Evolutionary conservation across 2,113 vertebrate genomes (phyloP).

Genomic region (Odocoileus virginianus): DNA sequence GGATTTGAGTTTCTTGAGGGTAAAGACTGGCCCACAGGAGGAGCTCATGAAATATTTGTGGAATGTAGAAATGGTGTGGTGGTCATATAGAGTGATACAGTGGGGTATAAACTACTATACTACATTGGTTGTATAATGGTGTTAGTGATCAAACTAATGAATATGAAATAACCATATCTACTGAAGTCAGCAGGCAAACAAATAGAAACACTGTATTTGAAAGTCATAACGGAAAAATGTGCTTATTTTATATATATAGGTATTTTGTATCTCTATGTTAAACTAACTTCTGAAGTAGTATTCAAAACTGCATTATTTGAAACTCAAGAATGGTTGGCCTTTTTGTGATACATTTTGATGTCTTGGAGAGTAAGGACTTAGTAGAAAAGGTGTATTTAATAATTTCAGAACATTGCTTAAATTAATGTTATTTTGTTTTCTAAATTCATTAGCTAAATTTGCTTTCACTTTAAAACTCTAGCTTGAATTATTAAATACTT

Average conservation of each 20-base stretch:
- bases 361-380: neutral
- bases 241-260: neutral
- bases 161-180: neutral
- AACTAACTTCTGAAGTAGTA: neutral
- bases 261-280: neutral
- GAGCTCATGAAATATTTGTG: neutral
- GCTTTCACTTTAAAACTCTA: neutral
- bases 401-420: conserved; percentile 11
- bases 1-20: neutral
- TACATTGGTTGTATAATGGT: neutral
- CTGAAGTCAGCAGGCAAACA: neutral
- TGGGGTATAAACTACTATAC: neutral
- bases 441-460: neutral
- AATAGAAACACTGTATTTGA: neutral
- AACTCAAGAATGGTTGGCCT: neutral
- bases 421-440: neutral
- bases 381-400: neutral
- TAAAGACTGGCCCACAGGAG: neutral
- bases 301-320: neutral
- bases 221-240: neutral
- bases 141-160: conserved; percentile 1
- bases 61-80: neutral
- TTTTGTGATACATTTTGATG: neutral
- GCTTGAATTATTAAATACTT: neutral
- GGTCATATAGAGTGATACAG: neutral